Evolutionary conservation across 2,888 invertebrate genomes (phyloP), one percentile per base, ranked within the genome.

Genomic region (Drosophila antonietae): DNA sequence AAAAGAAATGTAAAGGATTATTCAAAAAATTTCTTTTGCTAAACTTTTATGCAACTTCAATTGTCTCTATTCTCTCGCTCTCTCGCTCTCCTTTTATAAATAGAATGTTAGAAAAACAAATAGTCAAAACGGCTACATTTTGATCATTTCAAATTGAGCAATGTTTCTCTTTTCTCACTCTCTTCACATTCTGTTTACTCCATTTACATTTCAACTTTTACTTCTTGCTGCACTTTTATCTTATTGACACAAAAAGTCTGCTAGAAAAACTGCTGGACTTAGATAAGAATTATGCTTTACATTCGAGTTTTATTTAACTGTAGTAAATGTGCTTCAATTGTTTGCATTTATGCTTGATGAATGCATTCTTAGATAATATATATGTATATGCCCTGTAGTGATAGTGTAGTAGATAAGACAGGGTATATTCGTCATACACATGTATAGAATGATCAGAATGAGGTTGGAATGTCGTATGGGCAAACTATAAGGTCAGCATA

Each of bases 241-340:
- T 68, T 72, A 76, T 83, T 83, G 86, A 83, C 86, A 83, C 71
- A 70, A 12, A 47, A 51, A 12, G 18, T 33, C 68, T 37, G 52
- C 20, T 2, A 39, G 14, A 53, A 59, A 23, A 31, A 60, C 51
- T 8, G 55, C 37, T 49, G 49, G 37, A 47, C 56, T 57, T 51
- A 52, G 31, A 73, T 57, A 68, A 63, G 68, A 81, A 86, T 79
- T 78, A 46, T 56, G 75, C 68, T 83, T 77, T 64, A 9, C 20
- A 35, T 57, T 75, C 60, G 58, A 66, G 70, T 70, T 33, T 1
- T 52, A 7, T 52, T 52, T 65, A 51, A 76, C 68, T 76, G 47
- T 43, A 75, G 57, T 53, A 64, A 61, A 47, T 56, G 77, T 44
- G 33, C 18, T 58, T 49, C 28, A 41, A 58, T 39, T 83, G 68